Evolutionary conservation across 2,888 invertebrate genomes (phyloP), one percentile per base, ranked within the genome.

Genomic region (Corbicula japonica): DNA sequence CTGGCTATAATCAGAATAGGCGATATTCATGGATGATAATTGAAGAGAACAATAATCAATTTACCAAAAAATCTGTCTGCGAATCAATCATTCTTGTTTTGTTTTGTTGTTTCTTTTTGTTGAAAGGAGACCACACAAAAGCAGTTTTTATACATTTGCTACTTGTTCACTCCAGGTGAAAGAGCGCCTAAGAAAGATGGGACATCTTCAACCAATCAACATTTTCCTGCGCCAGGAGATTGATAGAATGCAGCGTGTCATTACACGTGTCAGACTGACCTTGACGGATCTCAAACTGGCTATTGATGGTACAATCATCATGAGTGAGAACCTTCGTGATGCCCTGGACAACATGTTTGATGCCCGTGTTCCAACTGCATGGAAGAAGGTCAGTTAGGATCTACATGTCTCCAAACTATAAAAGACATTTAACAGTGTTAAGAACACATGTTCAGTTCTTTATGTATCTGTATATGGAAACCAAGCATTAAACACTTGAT

Each of bases 321-420:
- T 99, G 98, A 98, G 98, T 90, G 97, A 98, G 91, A 96, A 95
- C 28, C 94, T 99, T 35, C 95, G 97, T 78, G 97, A 97, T 87
- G 97, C 98, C 0, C 94, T 99, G 41, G 98, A 99, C 93, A 97
- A 98, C 18, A 98, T 99, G 97, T 98, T 98, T 92, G 98, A 99
- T 93, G 98, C 98, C 1, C 95, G 98, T 80, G 97, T 99, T 85
- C 99, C 99, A 0, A 96, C 96, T 76, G 95, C 95, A 77, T 99
- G 99, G 98, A 95, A 96, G 90, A 98, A 97, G 95, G 97, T 96
- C 88, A 83, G 88, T 23, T 12, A 41, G 18, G 41, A 12, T 41
- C 41, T 41, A 18, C 41, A 12, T 41, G 41, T 41, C 41, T 41
- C 3, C 15, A 15, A 41, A 41, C n/a, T n/a, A n/a, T n/a, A n/a